phyloP scores from a whole-genome alignment of 1,140 invertebrate species.

The Rhopalosiphum padi region DNA sequence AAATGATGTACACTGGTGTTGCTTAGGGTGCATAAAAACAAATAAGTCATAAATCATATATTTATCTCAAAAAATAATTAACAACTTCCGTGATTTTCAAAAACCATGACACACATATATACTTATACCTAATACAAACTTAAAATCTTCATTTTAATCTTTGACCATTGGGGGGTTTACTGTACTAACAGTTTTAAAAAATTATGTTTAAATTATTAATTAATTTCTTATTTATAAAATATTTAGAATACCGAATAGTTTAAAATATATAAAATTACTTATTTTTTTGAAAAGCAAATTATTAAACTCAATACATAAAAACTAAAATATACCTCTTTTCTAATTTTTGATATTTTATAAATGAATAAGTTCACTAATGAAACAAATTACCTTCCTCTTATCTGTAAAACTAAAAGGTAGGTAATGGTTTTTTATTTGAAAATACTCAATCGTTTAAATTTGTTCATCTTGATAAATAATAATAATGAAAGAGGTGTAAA shows the following conservation, averaged over 20 bases:
- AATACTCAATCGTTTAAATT: constrained; percentile 8
- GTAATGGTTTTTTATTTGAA: constrained; percentile 19
- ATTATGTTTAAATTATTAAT: neutral
- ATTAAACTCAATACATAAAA: neutral
- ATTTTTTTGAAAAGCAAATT: no score
- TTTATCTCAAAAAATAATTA: constrained; percentile 13
- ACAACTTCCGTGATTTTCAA: neutral
- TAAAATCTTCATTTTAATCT: neutral
- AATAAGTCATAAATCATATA: constrained; percentile 38
- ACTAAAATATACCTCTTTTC: neutral
- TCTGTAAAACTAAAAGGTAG: constrained; percentile 13
- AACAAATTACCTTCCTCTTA: neutral
- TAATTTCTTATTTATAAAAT: neutral
- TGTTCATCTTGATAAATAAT: constrained; percentile 28
- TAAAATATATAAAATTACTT: neutral
- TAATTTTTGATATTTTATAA: neutral
- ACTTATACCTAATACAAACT: neutral
- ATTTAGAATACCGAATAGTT: neutral
- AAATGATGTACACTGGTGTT: neutral
- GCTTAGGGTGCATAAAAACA: neutral
- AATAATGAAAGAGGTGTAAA: constrained; percentile 28
- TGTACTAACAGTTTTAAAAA: neutral
- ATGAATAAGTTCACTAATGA: constrained; percentile 15
- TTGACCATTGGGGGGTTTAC: neutral
- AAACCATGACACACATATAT: neutral